Conservation (phyloP, 2,113 vertebrate genomes). For the Cinclus mexicanus region DNA sequence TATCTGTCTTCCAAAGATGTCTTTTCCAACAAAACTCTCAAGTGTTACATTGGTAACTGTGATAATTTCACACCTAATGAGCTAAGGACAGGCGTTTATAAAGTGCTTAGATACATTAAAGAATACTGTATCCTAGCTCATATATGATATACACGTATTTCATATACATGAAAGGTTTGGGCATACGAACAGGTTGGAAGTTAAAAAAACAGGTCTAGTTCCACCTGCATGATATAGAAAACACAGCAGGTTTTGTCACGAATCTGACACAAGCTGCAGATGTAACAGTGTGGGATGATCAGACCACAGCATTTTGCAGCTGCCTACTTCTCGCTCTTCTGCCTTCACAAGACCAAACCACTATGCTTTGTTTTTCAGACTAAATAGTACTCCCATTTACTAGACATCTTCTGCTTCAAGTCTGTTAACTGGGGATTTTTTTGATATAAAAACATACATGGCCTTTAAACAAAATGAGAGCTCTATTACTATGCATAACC, state of each 20-base stretch:
- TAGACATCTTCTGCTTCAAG: neutral
- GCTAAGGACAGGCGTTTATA: neutral
- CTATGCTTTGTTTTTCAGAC: neutral
- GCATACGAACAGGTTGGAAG: neutral
- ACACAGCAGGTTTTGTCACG: neutral
- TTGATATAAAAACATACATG: rapidly evolving
- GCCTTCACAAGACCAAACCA: neutral
- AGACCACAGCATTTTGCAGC: neutral
- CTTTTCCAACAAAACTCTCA: neutral
- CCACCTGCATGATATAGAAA: neutral
- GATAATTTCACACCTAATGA: neutral
- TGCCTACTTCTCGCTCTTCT: neutral
- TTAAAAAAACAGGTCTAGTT: neutral
- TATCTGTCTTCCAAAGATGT: neutral
- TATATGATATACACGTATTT: too few relatives aligned
- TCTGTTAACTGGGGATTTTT: neutral
- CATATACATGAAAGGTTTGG: neutral
- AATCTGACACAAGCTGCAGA: neutral
- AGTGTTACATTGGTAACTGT: neutral
- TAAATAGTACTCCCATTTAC: neutral
- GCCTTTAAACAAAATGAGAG: neutral
- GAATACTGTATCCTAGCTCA: neutral
- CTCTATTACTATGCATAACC: neutral
- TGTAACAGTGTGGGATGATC: neutral
- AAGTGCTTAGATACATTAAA: neutral